Percentiles rank a stretch among this genome's conserved stretches.
These are phyloP conservation scores for Rhinogobius similis DNA, from an alignment of 2,113 vertebrate genomes.

Conservation along the genomic window DNA sequence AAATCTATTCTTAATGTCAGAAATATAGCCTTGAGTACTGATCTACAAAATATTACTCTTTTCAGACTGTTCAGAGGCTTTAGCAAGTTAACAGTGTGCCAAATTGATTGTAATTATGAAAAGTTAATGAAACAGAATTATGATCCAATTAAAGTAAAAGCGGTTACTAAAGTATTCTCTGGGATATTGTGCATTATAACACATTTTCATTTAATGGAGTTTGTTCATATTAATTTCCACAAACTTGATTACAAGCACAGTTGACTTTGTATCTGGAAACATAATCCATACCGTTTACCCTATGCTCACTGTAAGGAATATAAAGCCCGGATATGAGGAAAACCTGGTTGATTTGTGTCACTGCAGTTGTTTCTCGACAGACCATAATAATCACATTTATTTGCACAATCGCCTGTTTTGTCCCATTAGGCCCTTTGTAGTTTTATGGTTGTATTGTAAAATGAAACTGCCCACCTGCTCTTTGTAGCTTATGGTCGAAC, in stretches of 20 bases:
- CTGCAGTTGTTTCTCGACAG: slow-evolving; percentile 8
- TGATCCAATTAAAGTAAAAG: slow-evolving; percentile 15
- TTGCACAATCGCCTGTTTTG: slow-evolving; percentile 15
- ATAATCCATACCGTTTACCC: not conserved
- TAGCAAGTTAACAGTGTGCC: slow-evolving; percentile 20
- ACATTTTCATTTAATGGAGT: not conserved
- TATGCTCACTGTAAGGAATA: not conserved
- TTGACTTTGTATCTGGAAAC: not conserved
- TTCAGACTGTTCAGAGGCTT: slow-evolving; percentile 18
- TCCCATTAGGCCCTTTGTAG: slow-evolving; percentile 17
- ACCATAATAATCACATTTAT: slow-evolving; percentile 18
- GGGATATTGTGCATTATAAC: not conserved
- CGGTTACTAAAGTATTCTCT: not conserved
- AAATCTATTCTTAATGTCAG: not conserved
- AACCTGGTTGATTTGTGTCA: slow-evolving; percentile 12
- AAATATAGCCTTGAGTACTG: not conserved
- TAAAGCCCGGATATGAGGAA: not conserved
- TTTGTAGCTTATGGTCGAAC: slow-evolving; percentile 7
- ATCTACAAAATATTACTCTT: not conserved
- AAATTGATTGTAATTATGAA: slow-evolving; percentile 7
- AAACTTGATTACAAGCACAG: not conserved
- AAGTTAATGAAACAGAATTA: slow-evolving; percentile 17
- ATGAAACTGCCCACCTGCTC: slow-evolving; percentile 11
- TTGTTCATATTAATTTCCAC: not conserved
- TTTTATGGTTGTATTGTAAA: slow-evolving; percentile 30